Evolutionary conservation across 2,888 invertebrate species (phyloP), one percentile per base, ranked within the genome.

Genomic region (Neocrepidodera transversa): DNA sequence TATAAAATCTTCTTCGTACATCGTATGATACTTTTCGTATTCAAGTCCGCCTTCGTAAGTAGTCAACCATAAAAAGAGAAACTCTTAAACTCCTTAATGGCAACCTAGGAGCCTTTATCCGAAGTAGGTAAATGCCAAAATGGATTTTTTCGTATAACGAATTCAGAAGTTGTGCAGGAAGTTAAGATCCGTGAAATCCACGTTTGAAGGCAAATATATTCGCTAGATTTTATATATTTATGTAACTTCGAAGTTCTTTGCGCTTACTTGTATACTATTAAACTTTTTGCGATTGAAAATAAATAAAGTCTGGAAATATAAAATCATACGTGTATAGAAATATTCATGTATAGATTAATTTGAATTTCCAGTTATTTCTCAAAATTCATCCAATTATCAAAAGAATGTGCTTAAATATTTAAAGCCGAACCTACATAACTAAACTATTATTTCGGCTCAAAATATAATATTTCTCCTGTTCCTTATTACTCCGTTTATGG

Each of bases 61-160:
- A 53, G 30, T 53, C 42, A 43, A 16, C 53, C 53, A 40, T 38
- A 43, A 52, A 52, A 40, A 43, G 40, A 40, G 40, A 40, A 40
- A 42, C 18, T 23, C 42, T 23, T 13, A 20, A 18, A 32, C 32
- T 43, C 10, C 32, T 53, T 53, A 43, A 53, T 43, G 35, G 43
- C 18, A 43, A 53, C 43, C 53, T 43, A 52, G 42, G 20, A 43
- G 40, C 42, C 32, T 32, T 40, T 52, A 42, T 52, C 14, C 52
- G 18, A 32, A 30, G 52, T 42, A 43, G 38, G 38, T 20, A 30
- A 52, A 52, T 43, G 42, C 3, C 36, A 17, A 53, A 42, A 35
- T 35, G 43, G 43, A 20, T 53, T 43, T 53, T 53, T 53, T 53
- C 20, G 32, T 53, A 32, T 43, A 43, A 53, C 40, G 36, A 43